Conservation (phyloP, 2,888 invertebrate species). For the Apoda limacodes region DNA sequence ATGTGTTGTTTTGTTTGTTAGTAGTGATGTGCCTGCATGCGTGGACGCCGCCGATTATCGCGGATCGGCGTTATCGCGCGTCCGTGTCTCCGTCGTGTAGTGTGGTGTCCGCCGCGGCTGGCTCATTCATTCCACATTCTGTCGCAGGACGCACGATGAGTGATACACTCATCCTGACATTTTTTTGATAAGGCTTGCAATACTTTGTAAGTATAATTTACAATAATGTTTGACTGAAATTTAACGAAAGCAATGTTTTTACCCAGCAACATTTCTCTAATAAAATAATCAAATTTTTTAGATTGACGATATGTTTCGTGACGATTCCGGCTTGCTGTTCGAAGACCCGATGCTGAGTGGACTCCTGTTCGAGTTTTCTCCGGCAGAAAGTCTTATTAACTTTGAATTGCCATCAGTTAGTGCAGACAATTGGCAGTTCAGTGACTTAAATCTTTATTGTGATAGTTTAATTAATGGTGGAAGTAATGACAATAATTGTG, state of each 20-base stretch:
- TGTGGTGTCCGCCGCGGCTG: too few relatives aligned
- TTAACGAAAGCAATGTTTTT: constrained; percentile 1
- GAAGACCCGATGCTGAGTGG: constrained; percentile 48
- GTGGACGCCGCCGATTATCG: constrained; percentile 51
- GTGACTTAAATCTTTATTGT: constrained; percentile 50
- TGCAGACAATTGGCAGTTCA: constrained; percentile 41
- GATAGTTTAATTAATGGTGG: constrained; percentile 48
- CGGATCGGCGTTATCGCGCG: constrained; percentile 54
- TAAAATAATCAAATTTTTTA: too few relatives aligned
- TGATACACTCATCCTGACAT: too few relatives aligned
- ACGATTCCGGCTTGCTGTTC: constrained; percentile 35
- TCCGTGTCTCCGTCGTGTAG: constrained; percentile 34
- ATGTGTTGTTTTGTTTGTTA: too few relatives aligned
- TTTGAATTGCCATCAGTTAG: constrained; percentile 47
- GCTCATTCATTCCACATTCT: too few relatives aligned
- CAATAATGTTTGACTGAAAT: too few relatives aligned
- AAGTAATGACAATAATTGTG: constrained; percentile 40
- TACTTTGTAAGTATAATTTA: neutral
- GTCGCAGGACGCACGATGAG: too few relatives aligned
- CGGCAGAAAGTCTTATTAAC: constrained; percentile 57
- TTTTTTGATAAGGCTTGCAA: too few relatives aligned
- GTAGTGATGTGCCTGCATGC: constrained; percentile 27
- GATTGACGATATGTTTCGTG: constrained; percentile 47
- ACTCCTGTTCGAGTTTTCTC: constrained; percentile 53
- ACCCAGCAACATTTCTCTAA: constrained; percentile 7